Conservation (phyloP, 2,888 invertebrate species). For the Callosobruchus maculatus region DNA sequence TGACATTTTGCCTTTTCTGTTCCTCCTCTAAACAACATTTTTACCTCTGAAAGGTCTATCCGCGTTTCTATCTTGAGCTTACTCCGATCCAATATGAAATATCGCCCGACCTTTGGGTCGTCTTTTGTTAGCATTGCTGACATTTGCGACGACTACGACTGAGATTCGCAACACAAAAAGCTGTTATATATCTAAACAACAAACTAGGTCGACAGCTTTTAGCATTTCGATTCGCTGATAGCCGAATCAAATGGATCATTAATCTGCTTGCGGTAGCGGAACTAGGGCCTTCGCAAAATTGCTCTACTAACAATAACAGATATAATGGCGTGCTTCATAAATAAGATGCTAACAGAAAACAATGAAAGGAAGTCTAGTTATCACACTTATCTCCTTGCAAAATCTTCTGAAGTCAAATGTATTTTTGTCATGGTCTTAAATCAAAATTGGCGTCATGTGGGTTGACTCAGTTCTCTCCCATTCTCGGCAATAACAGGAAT, state of each 20-base stretch:
- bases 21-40: not conserved
- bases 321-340: no score
- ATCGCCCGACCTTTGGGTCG: conserved; percentile 26
- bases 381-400: no score
- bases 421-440: no score
- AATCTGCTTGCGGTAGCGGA: not conserved
- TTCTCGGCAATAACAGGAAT: no score
- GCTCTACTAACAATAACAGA: not conserved
- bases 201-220: not conserved
- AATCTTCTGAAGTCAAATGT: no score
- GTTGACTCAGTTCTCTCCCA: no score
- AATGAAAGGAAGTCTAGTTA: no score
- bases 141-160: conserved; percentile 27
- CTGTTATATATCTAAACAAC: not conserved
- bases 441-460: no score
- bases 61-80: not conserved
- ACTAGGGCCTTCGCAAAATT: no score
- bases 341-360: no score
- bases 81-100: conserved; percentile 16
- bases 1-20: not conserved
- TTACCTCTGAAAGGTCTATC: not conserved
- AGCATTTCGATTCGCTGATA: not conserved
- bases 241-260: not conserved
- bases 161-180: not conserved
- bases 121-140: conserved; percentile 26